These are phyloP conservation scores for Odontothrips loti DNA, from an alignment of 2,888 invertebrate genomes.

Conservation along the genomic window DNA sequence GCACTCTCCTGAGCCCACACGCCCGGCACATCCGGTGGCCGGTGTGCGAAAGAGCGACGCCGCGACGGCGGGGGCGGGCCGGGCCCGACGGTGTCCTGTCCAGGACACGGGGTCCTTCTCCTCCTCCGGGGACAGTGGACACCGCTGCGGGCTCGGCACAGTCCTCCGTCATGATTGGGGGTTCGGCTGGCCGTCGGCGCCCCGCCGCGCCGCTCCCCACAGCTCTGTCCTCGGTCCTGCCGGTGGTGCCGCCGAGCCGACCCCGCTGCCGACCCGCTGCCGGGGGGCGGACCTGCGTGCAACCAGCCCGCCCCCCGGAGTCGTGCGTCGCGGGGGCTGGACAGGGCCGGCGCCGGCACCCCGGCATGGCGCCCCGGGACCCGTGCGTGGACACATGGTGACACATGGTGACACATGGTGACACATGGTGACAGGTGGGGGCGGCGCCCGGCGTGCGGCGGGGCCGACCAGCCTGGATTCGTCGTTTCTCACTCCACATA, in stretches of 20 bases:
- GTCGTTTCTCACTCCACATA: neutral
- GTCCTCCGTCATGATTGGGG: slow-evolving; percentile 32
- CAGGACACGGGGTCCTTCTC: neutral
- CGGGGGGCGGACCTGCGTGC: slow-evolving; percentile 12
- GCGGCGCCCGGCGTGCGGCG: neutral
- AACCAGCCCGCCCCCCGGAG: neutral
- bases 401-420: neutral
- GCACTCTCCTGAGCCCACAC: slow-evolving; percentile 23
- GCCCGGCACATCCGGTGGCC: slow-evolving; percentile 12
- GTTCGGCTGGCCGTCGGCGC: slow-evolving; percentile 29
- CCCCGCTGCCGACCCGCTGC: neutral
- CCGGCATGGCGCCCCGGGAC: too few species aligned
- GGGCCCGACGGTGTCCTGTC: slow-evolving; percentile 35
- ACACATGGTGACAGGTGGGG: neutral
- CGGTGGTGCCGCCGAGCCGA: neutral
- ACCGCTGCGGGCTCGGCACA: neutral
- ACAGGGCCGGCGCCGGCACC: neutral
- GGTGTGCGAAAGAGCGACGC: slow-evolving; percentile 21
- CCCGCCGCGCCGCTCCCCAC: slow-evolving; percentile 17
- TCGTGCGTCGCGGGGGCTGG: neutral
- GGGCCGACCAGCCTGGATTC: neutral
- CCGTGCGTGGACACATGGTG: too few species aligned
- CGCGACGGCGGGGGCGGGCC: slow-evolving; percentile 45
- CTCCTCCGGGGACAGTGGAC: neutral
- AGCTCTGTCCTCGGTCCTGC: neutral